These are phyloP conservation scores for Phymastichus coffea DNA, from an alignment of 1,140 invertebrate species.

Conservation along the genomic window DNA sequence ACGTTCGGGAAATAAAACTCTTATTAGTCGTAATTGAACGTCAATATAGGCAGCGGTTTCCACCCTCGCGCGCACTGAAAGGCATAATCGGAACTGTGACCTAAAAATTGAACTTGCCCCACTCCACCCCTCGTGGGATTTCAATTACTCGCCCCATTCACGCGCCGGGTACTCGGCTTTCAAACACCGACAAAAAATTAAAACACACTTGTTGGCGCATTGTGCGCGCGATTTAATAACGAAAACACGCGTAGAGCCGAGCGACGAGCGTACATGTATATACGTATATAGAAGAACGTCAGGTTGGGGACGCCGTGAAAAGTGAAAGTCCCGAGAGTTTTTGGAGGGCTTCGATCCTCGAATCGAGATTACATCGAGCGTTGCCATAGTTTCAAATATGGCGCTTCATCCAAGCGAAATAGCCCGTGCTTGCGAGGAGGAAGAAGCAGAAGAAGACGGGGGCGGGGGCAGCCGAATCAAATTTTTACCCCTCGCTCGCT, in stretches of 20 bases:
- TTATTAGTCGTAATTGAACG: not conserved
- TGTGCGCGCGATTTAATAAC: not conserved
- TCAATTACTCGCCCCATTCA: conserved; percentile 15
- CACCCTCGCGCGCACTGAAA: too few relatives aligned
- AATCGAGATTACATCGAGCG: conserved; percentile 21
- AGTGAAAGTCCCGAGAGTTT: conserved; percentile 12
- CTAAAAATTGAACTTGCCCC: conserved; percentile 25
- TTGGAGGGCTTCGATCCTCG: conserved; percentile 14
- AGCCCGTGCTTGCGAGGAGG: not conserved
- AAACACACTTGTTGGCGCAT: conserved; percentile 11
- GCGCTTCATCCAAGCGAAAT: not conserved
- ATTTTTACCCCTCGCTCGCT: not conserved
- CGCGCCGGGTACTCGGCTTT: not conserved
- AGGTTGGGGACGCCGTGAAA: too few relatives aligned
- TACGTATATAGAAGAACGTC: too few relatives aligned
- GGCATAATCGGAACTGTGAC: too few relatives aligned
- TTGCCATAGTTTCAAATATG: conserved; percentile 33
- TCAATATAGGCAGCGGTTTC: not conserved
- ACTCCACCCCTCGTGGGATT: conserved; percentile 20
- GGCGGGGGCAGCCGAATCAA: not conserved
- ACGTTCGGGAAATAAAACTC: not conserved
- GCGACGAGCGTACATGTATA: too few relatives aligned
- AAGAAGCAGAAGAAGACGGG: not conserved
- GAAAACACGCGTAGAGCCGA: too few relatives aligned
- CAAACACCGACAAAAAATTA: conserved; percentile 9